Evolutionary conservation across 1,140 invertebrate species (phyloP), one percentile per base, ranked within the genome.

Genomic region (Sarcophaga bullata): DNA sequence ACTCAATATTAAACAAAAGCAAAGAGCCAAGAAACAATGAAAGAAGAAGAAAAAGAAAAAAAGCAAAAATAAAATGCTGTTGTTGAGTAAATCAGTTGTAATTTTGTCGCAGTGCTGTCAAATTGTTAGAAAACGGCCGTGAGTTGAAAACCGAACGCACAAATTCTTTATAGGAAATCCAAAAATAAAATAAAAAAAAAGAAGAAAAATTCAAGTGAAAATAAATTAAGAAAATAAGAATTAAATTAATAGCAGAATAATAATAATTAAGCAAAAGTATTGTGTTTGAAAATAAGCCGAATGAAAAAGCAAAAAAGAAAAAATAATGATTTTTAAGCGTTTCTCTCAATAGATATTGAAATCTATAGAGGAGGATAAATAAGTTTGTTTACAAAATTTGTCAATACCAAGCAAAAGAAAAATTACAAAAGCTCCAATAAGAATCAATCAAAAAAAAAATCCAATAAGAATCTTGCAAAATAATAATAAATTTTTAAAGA

Each of bases 101-200:
- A 68, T 82, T 82, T 82, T 80, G 82, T 82, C 82, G 82, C 82
- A 82, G 82, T 78, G 82, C 82, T 72, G 75, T 46, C 52, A 82
- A 15, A 82, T 82, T 82, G 17, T 46, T 37, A 75, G 25, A 68
- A 68, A 25, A 68, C 62, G 62, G 62, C 62, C 62, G 62, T 68
- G 62, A 68, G 62, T 68, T 68, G 25, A 68, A 68, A 68, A 25
- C 19, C 62, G 62, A 68, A 68, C 62, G 62, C 62, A 68, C 62
- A 68, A 68, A 58, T 6, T 37, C 25, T 37, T 68, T 68, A 17
- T 68, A 68, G 62, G 10, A 25, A 25, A 9, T 17, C n/a, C n/a
- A n/a, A n/a, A n/a, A n/a, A n/a, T 17, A 68, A n/a, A n/a, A 58
- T 15, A 7, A n/a, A 58, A n/a, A 13, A n/a, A 58, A 58, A 58